Evolutionary conservation across 2,113 vertebrate species (phyloP), one percentile per base, ranked within the genome.

Genomic region (Nothocercus julius): DNA sequence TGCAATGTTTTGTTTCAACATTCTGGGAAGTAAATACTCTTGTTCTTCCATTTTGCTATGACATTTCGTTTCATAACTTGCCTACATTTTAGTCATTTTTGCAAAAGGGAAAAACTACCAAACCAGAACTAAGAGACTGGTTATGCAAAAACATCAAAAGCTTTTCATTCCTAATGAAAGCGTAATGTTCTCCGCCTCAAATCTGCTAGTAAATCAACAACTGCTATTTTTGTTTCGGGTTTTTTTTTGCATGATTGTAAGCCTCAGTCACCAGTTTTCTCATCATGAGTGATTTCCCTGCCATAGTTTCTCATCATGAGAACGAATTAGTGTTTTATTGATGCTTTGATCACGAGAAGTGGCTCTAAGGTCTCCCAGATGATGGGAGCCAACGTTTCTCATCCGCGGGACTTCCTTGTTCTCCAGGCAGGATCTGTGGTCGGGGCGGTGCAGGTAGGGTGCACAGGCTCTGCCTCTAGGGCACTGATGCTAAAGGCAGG

Each of bases 41-140:
- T 2, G 4, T 47, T 64, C 77, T 58, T 75, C 69, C 62, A 56
- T 42, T 84, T 63, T 66, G 83, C 42, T 64, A 28, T 4, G 7
- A 13, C 2, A 0, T 90, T 77, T 80, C 1, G 0, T 7, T 92
- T 77, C 20, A 11, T 19, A 51, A 45, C 51, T 68, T 63, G 76
- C 68, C 54, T 59, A n/a, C 5, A 0, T 82, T 59, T 16, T 63
- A 85, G 87, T 49, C 20, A 32, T 54, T 36, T 45, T 18, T 74
- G 40, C 16, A 44, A 40, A 92, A 51, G 22, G 61, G 66, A 47
- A 30, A 62, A 51, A 14, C 8, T 76, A 51, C 66, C 78, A 73
- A 92, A 75, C 61, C 76, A 63, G 81, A 94, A 34, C 22, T 8
- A 93, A 93, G 56, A 86, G 80, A 86, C 94, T 84, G 83, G 80